These are phyloP conservation scores for Cephalopterus ornatus DNA, from an alignment of 2,113 vertebrate species.

Conservation along the genomic window DNA sequence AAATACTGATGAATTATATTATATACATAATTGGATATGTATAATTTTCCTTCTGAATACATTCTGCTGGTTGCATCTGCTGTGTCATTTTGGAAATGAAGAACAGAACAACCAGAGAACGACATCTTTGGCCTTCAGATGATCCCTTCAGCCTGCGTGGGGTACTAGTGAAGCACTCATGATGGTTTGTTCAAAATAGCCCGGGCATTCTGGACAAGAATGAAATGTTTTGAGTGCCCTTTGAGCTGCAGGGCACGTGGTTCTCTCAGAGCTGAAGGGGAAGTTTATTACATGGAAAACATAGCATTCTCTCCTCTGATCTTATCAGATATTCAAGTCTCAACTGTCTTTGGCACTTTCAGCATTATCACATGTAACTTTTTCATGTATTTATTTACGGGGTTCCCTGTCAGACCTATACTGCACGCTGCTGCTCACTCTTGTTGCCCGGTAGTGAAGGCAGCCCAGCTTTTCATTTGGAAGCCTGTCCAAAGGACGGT, in stretches of 20 bases:
- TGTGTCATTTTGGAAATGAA: neutral
- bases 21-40: neutral
- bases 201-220: neutral
- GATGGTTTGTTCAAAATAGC: fast-evolving
- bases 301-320: fast-evolving
- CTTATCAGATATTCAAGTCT: neutral
- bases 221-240: neutral
- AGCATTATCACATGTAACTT: neutral
- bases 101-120: neutral
- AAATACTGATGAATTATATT: neutral
- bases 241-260: neutral
- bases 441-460: neutral
- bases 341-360: neutral
- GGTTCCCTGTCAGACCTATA: neutral
- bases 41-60: neutral
- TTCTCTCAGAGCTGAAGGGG: neutral
- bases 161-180: neutral
- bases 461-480: neutral
- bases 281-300: neutral
- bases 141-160: neutral
- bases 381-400: neutral
- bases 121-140: neutral
- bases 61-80: neutral
- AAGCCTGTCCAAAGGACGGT: neutral
- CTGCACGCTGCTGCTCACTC: neutral